phyloP scores from a whole-genome alignment of 2,888 invertebrate species.

The Drosophila prostipennis region DNA sequence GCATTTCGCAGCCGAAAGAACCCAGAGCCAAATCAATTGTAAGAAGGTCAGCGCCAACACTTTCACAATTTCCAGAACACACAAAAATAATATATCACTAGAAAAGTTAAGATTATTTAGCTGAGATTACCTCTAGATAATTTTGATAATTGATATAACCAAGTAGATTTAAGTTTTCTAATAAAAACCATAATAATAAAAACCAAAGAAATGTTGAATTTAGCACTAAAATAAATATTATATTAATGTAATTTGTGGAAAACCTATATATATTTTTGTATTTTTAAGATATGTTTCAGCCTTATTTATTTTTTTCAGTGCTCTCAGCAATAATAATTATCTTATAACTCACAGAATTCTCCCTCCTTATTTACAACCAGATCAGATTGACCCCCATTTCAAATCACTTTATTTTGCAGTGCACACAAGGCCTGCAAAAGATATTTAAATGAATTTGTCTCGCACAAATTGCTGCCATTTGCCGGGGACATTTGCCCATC shows the following conservation, averaged over 20 bases:
- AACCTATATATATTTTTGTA: too few relatives aligned
- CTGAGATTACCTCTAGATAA: not conserved
- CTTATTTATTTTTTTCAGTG: not conserved
- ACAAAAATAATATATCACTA: not conserved
- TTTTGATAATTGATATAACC: too few relatives aligned
- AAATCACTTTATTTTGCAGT: slow-evolving; percentile 13
- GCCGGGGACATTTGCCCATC: slow-evolving; percentile 58
- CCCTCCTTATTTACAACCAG: not conserved
- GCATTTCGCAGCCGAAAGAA: slow-evolving; percentile 33
- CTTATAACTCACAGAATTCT: not conserved
- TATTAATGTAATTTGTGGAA: too few relatives aligned
- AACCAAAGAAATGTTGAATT: not conserved
- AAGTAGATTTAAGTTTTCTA: too few relatives aligned
- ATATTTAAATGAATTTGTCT: slow-evolving; percentile 81
- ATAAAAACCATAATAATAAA: not conserved
- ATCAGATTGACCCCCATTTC: not conserved
- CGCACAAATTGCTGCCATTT: slow-evolving; percentile 80
- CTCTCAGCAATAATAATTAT: too few relatives aligned
- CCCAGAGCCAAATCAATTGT: slow-evolving; percentile 68
- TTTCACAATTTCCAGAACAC: not conserved
- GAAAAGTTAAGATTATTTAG: not conserved
- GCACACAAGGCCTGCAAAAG: slow-evolving; percentile 45
- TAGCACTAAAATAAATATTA: too few relatives aligned
- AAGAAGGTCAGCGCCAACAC: slow-evolving; percentile 61
- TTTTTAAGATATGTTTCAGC: too few relatives aligned